Percentiles rank a stretch among this genome's conserved stretches.
phyloP scores from a whole-genome alignment of 2,113 vertebrate genomes.

The Takifugu bimaculatus region DNA sequence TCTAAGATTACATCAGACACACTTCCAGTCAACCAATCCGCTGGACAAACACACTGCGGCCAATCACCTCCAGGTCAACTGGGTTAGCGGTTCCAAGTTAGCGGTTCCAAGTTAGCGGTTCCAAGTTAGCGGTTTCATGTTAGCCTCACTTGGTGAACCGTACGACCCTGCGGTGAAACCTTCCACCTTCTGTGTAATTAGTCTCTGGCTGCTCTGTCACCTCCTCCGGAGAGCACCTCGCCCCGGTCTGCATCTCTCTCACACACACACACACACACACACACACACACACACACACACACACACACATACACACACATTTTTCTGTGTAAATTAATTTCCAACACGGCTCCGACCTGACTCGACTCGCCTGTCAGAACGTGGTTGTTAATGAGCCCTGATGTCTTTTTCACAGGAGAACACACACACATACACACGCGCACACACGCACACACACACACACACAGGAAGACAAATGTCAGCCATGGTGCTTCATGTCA shows the following conservation, averaged over 20 bases:
- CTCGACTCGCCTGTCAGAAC: slow-evolving; percentile 52
- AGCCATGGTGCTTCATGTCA: background rate
- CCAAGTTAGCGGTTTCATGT: too few species aligned
- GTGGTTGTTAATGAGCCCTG: slow-evolving; percentile 45
- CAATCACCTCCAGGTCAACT: too few species aligned
- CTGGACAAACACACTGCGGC: too few species aligned
- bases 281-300: too few species aligned
- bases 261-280: too few species aligned
- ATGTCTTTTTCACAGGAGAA: slow-evolving; percentile 34
- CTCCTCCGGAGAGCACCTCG: slow-evolving; percentile 14
- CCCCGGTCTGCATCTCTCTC: background rate
- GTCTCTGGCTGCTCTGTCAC: slow-evolving; percentile 14
- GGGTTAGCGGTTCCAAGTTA: too few species aligned
- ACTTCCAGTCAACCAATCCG: too few species aligned
- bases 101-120: too few species aligned
- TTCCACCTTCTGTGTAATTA: slow-evolving; percentile 28
- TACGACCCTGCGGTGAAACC: slow-evolving; percentile 12
- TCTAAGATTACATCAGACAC: too few species aligned
- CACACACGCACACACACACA: slow-evolving; percentile 7
- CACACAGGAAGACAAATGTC: background rate
- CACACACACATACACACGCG: slow-evolving; percentile 9
- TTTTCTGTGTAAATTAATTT: slow-evolving; percentile 60
- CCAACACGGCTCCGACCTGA: slow-evolving; percentile 41
- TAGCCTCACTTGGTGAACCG: background rate
- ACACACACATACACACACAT: slow-evolving; percentile 8